phyloP scores from a whole-genome alignment of 2,113 vertebrate genomes.

The Lagenorhynchus albirostris region DNA sequence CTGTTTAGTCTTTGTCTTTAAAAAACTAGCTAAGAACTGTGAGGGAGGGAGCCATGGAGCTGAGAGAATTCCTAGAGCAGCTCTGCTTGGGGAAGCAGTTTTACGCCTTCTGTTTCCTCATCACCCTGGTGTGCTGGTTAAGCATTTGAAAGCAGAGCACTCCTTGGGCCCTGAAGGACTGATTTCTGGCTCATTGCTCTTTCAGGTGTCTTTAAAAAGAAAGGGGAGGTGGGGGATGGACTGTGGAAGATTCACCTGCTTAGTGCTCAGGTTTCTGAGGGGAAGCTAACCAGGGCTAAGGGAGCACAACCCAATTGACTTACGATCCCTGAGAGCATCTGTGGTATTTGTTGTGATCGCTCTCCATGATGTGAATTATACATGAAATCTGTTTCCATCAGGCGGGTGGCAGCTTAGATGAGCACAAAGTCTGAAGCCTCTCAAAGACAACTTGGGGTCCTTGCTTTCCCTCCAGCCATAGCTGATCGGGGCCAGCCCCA shows the following conservation, averaged over 20 bases:
- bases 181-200: neutral
- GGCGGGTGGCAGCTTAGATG: neutral
- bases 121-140: neutral
- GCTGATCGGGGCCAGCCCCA: neutral
- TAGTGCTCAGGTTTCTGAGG: neutral
- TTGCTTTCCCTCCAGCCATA: neutral
- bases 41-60: neutral
- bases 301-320: neutral
- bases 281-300: neutral
- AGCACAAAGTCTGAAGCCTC: neutral
- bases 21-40: neutral
- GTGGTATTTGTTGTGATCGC: neutral
- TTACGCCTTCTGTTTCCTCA: neutral
- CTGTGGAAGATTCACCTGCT: neutral
- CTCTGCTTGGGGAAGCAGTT: neutral
- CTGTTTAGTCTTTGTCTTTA: neutral
- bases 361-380: neutral
- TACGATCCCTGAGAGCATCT: neutral
- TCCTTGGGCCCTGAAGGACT: neutral
- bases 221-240: neutral
- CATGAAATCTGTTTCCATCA: neutral
- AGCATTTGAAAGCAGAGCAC: neutral
- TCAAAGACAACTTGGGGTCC: neutral
- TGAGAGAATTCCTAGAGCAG: neutral
- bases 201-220: conserved; percentile 7